phyloP scores from a whole-genome alignment of 2,797 vertebrate species.

The Gouania willdenowi region DNA sequence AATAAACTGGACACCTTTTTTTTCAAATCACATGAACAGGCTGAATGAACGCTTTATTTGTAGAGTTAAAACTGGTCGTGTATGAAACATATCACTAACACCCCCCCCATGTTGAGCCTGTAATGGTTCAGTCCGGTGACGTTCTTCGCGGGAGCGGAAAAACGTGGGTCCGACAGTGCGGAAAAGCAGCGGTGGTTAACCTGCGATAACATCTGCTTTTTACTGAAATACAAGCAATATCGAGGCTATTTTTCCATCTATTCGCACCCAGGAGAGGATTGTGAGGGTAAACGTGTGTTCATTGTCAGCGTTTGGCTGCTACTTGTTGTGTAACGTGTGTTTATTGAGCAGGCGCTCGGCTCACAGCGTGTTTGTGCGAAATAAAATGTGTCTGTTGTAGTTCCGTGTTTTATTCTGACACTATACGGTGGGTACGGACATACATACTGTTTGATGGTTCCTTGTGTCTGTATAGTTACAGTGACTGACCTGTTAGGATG shows the following conservation, averaged over 20 bases:
- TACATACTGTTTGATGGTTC: too few species aligned
- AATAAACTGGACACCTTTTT: too few species aligned
- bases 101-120: background rate
- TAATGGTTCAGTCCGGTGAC: slow-evolving; percentile 58
- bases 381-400: too few species aligned
- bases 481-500: slow-evolving; percentile 8
- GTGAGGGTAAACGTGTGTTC: too few species aligned
- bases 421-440: too few species aligned
- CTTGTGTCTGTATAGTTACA: too few species aligned
- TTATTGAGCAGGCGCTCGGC: slow-evolving; percentile 1
- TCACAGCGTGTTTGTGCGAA: background rate
- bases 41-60: accelerated
- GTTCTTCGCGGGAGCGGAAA: slow-evolving; percentile 73
- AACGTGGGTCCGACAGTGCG: slow-evolving; percentile 41
- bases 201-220: background rate
- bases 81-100: background rate
- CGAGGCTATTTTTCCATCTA: accelerated
- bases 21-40: too few species aligned
- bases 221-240: background rate
- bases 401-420: too few species aligned
- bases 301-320: background rate
- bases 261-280: background rate
- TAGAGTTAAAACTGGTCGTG: accelerated
- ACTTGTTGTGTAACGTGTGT: slow-evolving; percentile 10
- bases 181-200: slow-evolving; percentile 20